These are phyloP conservation scores for Bombyx huttoni DNA, from an alignment of 2,888 invertebrate genomes.

Conservation along the genomic window DNA sequence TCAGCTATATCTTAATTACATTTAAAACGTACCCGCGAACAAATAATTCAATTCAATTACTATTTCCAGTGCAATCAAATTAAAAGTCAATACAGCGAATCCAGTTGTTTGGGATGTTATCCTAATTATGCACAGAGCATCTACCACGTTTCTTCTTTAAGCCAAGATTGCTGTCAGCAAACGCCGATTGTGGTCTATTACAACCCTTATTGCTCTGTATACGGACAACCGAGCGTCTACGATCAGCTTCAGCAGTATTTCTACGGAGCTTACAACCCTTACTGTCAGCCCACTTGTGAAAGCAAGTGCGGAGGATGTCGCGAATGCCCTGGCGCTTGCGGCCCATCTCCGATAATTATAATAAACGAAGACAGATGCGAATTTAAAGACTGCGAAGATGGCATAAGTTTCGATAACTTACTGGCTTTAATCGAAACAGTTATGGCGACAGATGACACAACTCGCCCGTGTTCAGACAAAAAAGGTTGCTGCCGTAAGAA, in stretches of 20 bases:
- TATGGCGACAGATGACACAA: not conserved
- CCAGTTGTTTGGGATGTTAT: too few relatives aligned
- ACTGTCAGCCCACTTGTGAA: not conserved
- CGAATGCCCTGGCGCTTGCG: not conserved
- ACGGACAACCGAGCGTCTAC: not conserved
- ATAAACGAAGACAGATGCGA: conserved; percentile 8
- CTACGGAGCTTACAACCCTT: not conserved
- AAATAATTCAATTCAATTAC: not conserved
- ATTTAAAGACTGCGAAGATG: not conserved
- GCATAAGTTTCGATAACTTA: conserved; percentile 5
- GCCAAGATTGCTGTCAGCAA: not conserved
- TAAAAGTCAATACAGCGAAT: too few relatives aligned
- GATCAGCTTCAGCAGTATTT: not conserved
- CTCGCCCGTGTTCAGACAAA: not conserved
- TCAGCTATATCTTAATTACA: not conserved
- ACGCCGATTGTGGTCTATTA: not conserved
- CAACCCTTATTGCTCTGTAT: not conserved
- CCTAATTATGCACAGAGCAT: not conserved
- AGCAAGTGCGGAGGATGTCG: not conserved
- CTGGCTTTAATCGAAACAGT: not conserved
- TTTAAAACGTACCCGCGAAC: not conserved
- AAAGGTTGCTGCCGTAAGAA: not conserved
- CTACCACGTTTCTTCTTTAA: not conserved
- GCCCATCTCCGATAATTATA: conserved; percentile 8
- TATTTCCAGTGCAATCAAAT: too few relatives aligned